Percentiles rank a stretch among this genome's conserved stretches.
phyloP scores from a whole-genome alignment of 2,797 vertebrate genomes.

The Channa striata region DNA sequence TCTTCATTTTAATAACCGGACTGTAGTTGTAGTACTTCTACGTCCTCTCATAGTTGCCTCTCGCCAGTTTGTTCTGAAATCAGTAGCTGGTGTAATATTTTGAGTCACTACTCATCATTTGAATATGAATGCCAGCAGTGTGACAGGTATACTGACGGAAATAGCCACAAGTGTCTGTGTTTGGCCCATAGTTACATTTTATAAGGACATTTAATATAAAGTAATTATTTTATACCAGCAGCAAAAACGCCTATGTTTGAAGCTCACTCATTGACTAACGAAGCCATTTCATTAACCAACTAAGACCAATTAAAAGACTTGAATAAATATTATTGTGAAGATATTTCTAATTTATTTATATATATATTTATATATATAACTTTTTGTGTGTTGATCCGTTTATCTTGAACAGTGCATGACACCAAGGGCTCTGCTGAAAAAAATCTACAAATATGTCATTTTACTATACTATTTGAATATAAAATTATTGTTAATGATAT shows the following conservation, averaged over 20 bases:
- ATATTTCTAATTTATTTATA: too few species aligned
- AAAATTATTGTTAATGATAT: neutral
- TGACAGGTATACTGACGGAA: neutral
- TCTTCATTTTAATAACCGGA: neutral
- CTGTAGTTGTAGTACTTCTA: neutral
- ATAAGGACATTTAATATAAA: neutral
- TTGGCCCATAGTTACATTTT: neutral
- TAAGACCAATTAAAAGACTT: too few species aligned
- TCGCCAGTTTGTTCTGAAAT: neutral
- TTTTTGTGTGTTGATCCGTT: too few species aligned
- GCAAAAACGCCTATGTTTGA: neutral
- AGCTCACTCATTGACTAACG: neutral
- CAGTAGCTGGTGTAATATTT: slow-evolving; percentile 19
- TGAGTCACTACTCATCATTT: slow-evolving; percentile 23
- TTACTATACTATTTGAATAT: neutral
- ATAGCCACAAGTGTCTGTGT: neutral
- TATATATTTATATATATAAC: too few species aligned
- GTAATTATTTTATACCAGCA: neutral
- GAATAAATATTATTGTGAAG: too few species aligned
- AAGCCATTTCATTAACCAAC: too few species aligned
- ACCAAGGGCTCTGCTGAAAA: neutral
- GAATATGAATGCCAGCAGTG: neutral
- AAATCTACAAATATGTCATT: neutral
- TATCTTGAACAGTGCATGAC: neutral
- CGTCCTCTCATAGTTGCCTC: neutral